A percentile compares a stretch with the other conserved stretches of the same genome.
These are phyloP conservation scores for Hydropsyche tenuis DNA, from an alignment of 1,140 invertebrate genomes.

Conservation along the genomic window DNA sequence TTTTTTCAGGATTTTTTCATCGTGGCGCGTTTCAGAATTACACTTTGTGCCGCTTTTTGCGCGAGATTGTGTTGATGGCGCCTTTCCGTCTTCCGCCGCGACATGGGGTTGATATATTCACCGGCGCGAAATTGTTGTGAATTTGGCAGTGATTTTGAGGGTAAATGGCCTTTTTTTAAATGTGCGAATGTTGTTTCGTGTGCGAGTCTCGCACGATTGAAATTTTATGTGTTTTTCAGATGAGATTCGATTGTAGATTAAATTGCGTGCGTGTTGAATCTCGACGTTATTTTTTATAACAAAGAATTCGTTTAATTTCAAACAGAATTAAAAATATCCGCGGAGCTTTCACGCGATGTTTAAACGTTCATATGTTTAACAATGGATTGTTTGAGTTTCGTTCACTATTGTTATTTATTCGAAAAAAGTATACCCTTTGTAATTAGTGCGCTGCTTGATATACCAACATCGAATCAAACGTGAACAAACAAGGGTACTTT, in stretches of 20 bases:
- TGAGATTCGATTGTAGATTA: no score
- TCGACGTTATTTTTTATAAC: no score
- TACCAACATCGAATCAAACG: slow-evolving; percentile 32
- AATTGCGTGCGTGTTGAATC: no score
- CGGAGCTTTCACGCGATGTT: no score
- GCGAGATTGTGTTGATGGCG: slow-evolving; percentile 39
- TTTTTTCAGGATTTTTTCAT: slow-evolving; percentile 20
- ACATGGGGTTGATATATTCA: background rate
- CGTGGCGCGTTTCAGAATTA: slow-evolving; percentile 45
- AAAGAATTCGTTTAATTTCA: no score
- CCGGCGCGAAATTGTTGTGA: background rate
- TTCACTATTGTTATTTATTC: background rate
- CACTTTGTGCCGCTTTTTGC: slow-evolving; percentile 17
- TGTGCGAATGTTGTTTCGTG: no score
- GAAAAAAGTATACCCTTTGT: background rate
- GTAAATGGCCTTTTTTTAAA: no score
- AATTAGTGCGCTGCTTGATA: slow-evolving; percentile 1
- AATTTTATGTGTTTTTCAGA: no score
- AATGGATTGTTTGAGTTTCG: slow-evolving; percentile 1
- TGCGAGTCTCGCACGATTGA: no score
- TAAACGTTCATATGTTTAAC: background rate
- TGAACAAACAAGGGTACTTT: slow-evolving; percentile 18
- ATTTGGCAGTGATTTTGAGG: no score
- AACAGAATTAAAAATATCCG: no score
- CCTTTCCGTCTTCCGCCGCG: slow-evolving; percentile 21